phyloP scores from a whole-genome alignment of 2,797 vertebrate genomes.

The Pampus argenteus region DNA sequence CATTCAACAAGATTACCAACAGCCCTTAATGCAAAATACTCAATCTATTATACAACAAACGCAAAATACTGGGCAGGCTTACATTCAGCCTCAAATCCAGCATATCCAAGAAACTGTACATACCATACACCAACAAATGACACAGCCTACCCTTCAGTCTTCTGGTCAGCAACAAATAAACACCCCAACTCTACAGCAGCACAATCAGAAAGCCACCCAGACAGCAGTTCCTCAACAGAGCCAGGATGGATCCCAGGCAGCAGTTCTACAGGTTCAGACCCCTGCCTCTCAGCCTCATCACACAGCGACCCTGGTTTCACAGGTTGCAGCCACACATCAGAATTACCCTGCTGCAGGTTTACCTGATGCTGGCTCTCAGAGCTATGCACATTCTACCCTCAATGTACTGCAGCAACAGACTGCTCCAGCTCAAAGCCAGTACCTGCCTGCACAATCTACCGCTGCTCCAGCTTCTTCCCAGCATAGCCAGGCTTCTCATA shows the following conservation, averaged over 20 bases:
- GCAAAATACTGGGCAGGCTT: constrained; percentile 58
- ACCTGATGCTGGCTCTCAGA: constrained; percentile 53
- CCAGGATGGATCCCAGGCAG: constrained; percentile 55
- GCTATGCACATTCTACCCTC: constrained; percentile 73
- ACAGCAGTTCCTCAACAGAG: constrained; percentile 41
- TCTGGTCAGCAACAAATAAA: constrained; percentile 59
- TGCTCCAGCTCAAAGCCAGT: constrained; percentile 54
- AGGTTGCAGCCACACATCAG: constrained; percentile 56
- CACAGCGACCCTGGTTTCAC: constrained; percentile 19
- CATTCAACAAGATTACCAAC: constrained; percentile 71
- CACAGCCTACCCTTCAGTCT: constrained; percentile 49
- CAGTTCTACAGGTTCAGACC: constrained; percentile 37
- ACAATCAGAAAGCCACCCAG: constrained; percentile 49
- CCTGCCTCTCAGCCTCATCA: constrained; percentile 44
- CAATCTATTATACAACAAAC: constrained; percentile 53
- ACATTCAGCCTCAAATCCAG: constrained; percentile 58
- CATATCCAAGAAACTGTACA: constrained; percentile 59
- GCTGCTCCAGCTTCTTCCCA: constrained; percentile 40
- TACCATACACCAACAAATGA: constrained; percentile 53
- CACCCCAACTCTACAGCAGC: constrained; percentile 48
- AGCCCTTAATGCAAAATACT: constrained; percentile 51
- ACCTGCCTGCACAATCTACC: constrained; percentile 63
- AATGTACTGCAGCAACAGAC: constrained; percentile 74
- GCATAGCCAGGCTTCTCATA: constrained; percentile 56
- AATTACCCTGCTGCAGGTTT: constrained; percentile 49